Base-by-base conservation (phyloP, 2,797 vertebrate genomes). In the Helicolenus hilgendorfi region DNA sequence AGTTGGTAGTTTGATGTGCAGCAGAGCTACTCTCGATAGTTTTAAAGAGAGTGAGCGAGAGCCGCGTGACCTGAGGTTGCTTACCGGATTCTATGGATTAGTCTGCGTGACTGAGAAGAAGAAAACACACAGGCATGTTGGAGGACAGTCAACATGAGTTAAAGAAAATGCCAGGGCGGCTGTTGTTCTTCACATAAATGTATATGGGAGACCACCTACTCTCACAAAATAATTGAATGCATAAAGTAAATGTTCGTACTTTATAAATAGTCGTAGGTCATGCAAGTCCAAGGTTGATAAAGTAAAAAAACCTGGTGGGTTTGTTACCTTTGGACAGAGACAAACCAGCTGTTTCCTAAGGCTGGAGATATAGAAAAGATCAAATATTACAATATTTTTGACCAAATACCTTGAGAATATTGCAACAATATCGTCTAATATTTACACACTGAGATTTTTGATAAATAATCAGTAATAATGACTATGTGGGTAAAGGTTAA, bases 1-100 rank as follows among this genome's bases (percentile, higher is more conserved):
- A 89, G 72, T 89, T 72, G 70, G 59, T 79, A 86, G 83, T 85
- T 87, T 76, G 82, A 87, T 84, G 85, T 84, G 91, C 60, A n/a
- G 83, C 72, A 60, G 84, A 82, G 73, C 71, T 36, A 64, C 15
- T 79, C 86, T 72, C 71, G 26, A 56, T 56, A 79, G 49, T 77
- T 89, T 80, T 81, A 60, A 73, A 77, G 56, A 67, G 83, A 89
- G 70, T 76, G 76, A 92, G 82, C 56, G 45, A 77, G 85, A 72
- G 70, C 78, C 45, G 55, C 45, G 20, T 92, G 85, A 93, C 86
- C 77, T 69, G 68, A 79, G 81, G 81, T 87, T 86, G 60, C 58
- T 72, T 38, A 27, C 38, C 22, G 35, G 86, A 84, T 86, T 89
- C 31, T 62, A n/a, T 76, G 24, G 84, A 88, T 90, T 81, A 85